Evolutionary conservation across 2,888 invertebrate species (phyloP), one percentile per base, ranked within the genome.

Genomic region (Rotaria socialis): DNA sequence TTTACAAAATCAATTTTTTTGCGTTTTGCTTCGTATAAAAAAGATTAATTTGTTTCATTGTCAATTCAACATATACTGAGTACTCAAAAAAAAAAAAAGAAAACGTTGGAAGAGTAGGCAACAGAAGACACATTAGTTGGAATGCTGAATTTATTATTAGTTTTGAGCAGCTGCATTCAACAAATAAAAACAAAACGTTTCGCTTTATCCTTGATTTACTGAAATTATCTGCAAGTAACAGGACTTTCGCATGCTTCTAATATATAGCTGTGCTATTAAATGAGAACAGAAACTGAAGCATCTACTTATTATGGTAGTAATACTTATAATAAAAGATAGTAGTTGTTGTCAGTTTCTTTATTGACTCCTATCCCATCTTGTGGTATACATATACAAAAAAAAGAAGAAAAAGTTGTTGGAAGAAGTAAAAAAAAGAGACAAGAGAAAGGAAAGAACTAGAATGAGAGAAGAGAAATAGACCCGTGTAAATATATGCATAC

Each of bases 351-450:
- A 19, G 19, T 67, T 27, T 67, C 67, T 67, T 5, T 35, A 35
- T 41, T 67, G 35, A 67, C 67, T 67, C 19, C 67, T 67, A 67
- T 27, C 8, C 35, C 35, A 35, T 3, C 67, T 67, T 67, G 27
- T 67, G 67, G 35, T 35, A 67, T 35, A 67, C 19, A 67, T 3
- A 67, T 67, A 8, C n/a, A 67, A 67, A 67, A 55, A 67, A 19
- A 67, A 55, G 35, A 35, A 35, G 35, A 60, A 67, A 67, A 67
- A 67, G 27, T 67, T 67, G 19, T 41, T 67, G 14, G 35, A 35
- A 67, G 67, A 67, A 35, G 67, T 67, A 16, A 35, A 67, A 67
- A 67, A 67, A 67, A 35, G 67, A 67, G 67, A 35, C 67, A 67
- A 67, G 67, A 35, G 19, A 67, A 67, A 67, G 67, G 16, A 67